Evolutionary conservation across 2,113 vertebrate species (phyloP).

Genomic region (Marmota flaviventris): DNA sequence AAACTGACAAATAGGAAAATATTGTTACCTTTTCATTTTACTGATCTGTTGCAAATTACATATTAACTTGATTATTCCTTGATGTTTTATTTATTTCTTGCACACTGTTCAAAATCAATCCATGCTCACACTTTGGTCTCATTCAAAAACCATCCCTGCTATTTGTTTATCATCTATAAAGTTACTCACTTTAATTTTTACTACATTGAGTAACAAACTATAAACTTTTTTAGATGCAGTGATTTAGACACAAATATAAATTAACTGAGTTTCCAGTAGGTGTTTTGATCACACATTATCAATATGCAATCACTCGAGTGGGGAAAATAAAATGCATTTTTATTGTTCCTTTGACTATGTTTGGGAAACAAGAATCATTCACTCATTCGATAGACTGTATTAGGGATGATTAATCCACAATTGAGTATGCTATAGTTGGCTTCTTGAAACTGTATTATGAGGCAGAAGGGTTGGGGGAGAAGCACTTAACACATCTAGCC

Average conservation of each 20-base stretch:
- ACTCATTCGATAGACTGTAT: neutral
- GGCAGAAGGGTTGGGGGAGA: neutral
- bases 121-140: neutral
- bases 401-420: constrained; percentile 49
- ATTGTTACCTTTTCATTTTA: neutral
- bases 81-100: neutral
- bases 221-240: constrained; percentile 2
- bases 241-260: constrained; percentile 66
- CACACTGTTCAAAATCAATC: neutral
- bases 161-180: constrained; percentile 9
- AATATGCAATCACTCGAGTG: constrained; percentile 12
- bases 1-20: constrained; percentile 6
- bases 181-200: neutral
- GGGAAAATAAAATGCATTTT: constrained; percentile 37
- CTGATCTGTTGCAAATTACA: constrained; percentile 31
- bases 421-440: neutral
- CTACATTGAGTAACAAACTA: neutral
- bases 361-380: constrained; percentile 3
- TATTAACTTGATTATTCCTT: neutral
- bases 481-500: neutral
- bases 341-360: constrained; percentile 8
- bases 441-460: constrained; percentile 55
- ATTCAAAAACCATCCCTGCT: neutral
- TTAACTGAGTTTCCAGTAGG: constrained; percentile 33
- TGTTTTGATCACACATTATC: constrained; percentile 54